A percentile compares a stretch with the other conserved stretches of the same genome.
phyloP scores from a whole-genome alignment of 2,797 vertebrate species.

The Sebastes paucispinis region DNA sequence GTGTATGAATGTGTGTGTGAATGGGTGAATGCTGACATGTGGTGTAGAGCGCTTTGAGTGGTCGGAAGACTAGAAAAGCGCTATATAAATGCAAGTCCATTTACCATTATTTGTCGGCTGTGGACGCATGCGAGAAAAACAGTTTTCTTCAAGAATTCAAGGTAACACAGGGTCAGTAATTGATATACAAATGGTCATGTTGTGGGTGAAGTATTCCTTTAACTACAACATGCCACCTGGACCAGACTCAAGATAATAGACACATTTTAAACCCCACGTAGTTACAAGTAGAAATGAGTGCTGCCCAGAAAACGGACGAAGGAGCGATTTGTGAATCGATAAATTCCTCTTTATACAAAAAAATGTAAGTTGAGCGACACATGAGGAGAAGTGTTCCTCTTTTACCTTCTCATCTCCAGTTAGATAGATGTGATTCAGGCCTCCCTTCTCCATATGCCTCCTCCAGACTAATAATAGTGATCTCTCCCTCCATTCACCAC shows the following conservation, averaged over 20 bases:
- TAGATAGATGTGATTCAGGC: constrained; percentile 9
- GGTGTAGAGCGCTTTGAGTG: too few relatives aligned
- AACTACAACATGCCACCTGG: not conserved
- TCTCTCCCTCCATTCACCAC: constrained; percentile 39
- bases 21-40: too few relatives aligned
- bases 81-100: too few relatives aligned
- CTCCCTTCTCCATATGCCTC: not conserved
- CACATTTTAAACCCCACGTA: not conserved
- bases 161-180: not conserved
- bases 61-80: too few relatives aligned
- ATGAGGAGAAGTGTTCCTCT: not conserved
- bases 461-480: constrained; percentile 50
- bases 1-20: too few relatives aligned
- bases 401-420: not conserved
- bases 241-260: not conserved
- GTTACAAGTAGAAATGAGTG: not conserved
- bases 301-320: not conserved
- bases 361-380: not conserved
- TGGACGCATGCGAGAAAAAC: not conserved
- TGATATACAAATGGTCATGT: not conserved
- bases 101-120: not conserved
- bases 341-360: not conserved
- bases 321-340: too few relatives aligned
- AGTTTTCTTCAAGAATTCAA: not conserved
- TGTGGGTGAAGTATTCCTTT: not conserved